A percentile compares a stretch with the other conserved stretches of the same genome.
Evolutionary conservation across 2,888 invertebrate species (phyloP).

Genomic region (Capitulum mitella): DNA sequence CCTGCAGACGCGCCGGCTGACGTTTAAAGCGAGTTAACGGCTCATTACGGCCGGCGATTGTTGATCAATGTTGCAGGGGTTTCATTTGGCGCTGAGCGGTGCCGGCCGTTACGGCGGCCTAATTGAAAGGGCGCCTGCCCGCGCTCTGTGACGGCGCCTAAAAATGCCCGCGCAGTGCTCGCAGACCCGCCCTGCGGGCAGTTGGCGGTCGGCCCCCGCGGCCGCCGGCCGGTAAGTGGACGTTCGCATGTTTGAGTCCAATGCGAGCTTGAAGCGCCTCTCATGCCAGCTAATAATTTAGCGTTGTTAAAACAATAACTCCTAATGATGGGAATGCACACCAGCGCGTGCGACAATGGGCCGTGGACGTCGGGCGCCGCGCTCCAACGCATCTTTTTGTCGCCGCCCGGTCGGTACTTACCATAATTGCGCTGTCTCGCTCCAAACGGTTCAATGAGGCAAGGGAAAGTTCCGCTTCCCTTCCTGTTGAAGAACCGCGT

Average conservation of each 20-base stretch:
- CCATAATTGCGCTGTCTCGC: no score
- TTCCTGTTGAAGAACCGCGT: no score
- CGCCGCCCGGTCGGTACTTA: background rate
- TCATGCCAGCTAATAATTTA: background rate
- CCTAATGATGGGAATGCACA: slow-evolving; percentile 1
- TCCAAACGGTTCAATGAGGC: no score
- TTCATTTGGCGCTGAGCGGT: background rate
- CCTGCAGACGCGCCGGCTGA: background rate
- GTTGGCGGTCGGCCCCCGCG: background rate
- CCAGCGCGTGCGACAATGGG: background rate
- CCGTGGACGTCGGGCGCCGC: no score
- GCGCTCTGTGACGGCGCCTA: background rate
- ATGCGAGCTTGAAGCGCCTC: background rate
- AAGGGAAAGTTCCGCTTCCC: no score
- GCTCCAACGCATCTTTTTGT: no score
- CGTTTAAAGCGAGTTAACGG: background rate
- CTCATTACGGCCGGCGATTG: background rate
- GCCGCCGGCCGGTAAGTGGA: background rate
- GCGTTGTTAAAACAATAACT: slow-evolving; percentile 17
- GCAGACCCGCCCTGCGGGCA: background rate
- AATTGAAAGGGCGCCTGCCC: background rate
- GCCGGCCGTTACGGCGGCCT: background rate
- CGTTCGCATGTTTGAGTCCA: background rate
- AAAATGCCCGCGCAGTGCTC: background rate
- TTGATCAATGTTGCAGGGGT: background rate